Base-by-base conservation (phyloP, 2,888 invertebrate species). In the Blastobasis lacticolella region DNA sequence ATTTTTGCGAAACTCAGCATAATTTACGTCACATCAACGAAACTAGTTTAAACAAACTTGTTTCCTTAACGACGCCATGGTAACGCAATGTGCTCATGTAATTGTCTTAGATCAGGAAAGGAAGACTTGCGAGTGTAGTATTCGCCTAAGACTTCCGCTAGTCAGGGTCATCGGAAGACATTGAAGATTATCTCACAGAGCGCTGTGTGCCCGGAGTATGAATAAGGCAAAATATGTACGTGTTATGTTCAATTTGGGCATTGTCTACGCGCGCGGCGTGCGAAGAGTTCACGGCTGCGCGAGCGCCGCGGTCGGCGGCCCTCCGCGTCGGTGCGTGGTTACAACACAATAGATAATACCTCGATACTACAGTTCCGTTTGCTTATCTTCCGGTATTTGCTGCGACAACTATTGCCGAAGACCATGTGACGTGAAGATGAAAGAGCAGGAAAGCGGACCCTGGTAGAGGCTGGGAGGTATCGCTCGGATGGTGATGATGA, bases 341-440 rank as follows among this genome's bases (percentile, higher is more conserved):
- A 41, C 41, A 41, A 7, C 7, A 41, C 41, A 41, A 41, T 41
- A 41, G 8, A 7, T 9, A 41, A 41, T n/a, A 41, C 41, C 41
- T 41, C 7, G 41, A 7, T 41, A 41, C 41, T n/a, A 23, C 23
- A 23, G 41, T 8, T 48, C 54, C 47, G 42, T 42, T 48, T 49
- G 48, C 49, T 51, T 53, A 57, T 61, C 62, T 67, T 68, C 61
- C 61, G 61, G 56, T 59, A 56, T 66, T 62, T 65, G 64, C 70
- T 70, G 66, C 64, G 23, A 23, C 23, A 23, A 23, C 23, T 23
- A n/a, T n/a, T n/a, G 23, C 23, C 23, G 23, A 23, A 23, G 23
- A 23, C 23, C 23, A 3, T 1, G 23, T 23, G 23, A 23, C 23
- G 23, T 23, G 23, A 3, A 23, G 23, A 23, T 2, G 23, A 3